Conservation (phyloP, 2,113 vertebrate species). For the Potamarius usumacintae region DNA sequence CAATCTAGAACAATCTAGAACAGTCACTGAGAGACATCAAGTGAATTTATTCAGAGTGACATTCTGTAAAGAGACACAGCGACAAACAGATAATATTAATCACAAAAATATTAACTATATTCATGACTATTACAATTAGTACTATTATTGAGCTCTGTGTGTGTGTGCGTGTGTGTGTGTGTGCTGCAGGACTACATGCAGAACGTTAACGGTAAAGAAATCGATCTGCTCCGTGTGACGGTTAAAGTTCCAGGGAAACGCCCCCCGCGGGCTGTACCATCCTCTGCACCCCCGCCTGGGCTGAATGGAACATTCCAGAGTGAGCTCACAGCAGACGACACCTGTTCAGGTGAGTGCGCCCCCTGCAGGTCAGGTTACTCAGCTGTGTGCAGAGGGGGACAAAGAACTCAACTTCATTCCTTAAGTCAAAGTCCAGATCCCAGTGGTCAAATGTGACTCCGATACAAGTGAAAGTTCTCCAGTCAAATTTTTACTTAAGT, state of each 20-base stretch:
- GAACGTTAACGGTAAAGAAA: constrained; percentile 91
- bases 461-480: too few species aligned
- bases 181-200: constrained; percentile 83
- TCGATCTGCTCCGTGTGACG: constrained; percentile 90
- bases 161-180: constrained; percentile 21
- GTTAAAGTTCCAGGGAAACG: constrained; percentile 96
- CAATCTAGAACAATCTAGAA: background rate
- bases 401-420: too few species aligned
- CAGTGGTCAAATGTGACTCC: too few species aligned
- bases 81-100: background rate
- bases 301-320: constrained; percentile 87
- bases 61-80: background rate
- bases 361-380: background rate
- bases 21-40: background rate
- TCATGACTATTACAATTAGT: background rate
- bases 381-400: too few species aligned
- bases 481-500: too few species aligned
- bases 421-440: too few species aligned
- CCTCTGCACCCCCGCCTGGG: constrained; percentile 77
- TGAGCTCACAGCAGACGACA: constrained; percentile 64
- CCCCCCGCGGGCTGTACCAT: constrained; percentile 85
- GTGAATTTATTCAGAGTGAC: background rate
- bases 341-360: constrained; percentile 60
- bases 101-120: background rate
- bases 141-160: background rate